Conservation (phyloP, 2,113 vertebrate species). For the Pyrgilauda ruficollis region DNA sequence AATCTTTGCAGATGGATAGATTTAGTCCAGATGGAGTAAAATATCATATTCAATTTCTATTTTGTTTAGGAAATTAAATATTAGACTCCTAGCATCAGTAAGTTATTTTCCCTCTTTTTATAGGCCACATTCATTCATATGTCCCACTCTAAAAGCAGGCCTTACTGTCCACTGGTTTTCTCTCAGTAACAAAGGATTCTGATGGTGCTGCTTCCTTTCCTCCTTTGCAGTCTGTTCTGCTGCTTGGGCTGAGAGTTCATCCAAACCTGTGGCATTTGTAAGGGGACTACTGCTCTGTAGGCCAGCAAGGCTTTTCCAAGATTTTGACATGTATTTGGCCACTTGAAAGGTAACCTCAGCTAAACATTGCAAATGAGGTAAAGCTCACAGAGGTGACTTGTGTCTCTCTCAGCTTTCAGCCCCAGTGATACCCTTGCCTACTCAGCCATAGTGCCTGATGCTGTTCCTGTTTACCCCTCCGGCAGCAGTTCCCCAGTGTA, state of each 20-base stretch:
- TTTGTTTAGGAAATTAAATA: neutral
- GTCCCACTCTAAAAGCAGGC: neutral
- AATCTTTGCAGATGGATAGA: neutral
- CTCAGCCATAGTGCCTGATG: neutral
- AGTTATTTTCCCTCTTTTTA: neutral
- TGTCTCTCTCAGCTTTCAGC: neutral
- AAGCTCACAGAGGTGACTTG: neutral
- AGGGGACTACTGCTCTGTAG: neutral
- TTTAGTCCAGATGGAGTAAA: neutral
- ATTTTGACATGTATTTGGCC: neutral
- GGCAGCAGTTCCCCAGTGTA: neutral
- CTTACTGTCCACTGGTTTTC: neutral
- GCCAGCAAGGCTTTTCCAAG: neutral
- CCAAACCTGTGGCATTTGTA: neutral
- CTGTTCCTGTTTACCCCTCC: neutral
- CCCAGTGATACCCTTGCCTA: neutral
- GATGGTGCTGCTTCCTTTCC: neutral
- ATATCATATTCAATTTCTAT: neutral
- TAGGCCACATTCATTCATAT: neutral
- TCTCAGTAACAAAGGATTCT: neutral
- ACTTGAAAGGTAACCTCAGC: neutral
- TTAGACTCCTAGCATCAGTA: neutral
- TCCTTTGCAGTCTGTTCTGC: fast-evolving
- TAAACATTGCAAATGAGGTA: neutral
- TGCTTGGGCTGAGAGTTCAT: neutral